Evolutionary conservation across 2,113 vertebrate species (phyloP).

Genomic region (Mellivora capensis): DNA sequence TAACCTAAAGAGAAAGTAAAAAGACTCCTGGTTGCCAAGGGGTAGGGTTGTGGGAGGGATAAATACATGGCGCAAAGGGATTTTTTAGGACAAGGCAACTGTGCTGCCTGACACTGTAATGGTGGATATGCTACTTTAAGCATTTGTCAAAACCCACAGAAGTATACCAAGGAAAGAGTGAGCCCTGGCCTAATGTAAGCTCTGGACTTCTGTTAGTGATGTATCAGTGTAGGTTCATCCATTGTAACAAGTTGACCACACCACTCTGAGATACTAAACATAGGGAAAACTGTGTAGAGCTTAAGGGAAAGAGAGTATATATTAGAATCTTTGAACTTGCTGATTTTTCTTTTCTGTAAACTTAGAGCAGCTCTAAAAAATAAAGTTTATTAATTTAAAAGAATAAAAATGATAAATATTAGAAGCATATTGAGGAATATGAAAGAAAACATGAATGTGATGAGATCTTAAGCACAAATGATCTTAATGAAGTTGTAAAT

Average conservation of each 20-base stretch:
- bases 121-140: background rate
- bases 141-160: background rate
- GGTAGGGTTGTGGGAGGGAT: background rate
- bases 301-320: background rate
- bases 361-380: background rate
- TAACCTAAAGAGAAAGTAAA: background rate
- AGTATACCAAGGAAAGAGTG: background rate
- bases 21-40: background rate
- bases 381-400: background rate
- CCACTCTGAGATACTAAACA: background rate
- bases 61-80: background rate
- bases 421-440: background rate
- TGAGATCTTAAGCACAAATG: background rate
- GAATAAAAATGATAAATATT: background rate
- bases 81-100: background rate
- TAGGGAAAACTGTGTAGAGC: background rate
- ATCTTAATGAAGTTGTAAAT: background rate
- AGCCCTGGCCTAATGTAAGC: background rate
- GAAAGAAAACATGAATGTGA: background rate
- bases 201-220: background rate
- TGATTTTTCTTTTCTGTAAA: background rate
- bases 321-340: background rate
- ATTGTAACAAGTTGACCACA: background rate
- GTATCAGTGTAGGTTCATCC: background rate
- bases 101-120: background rate